These are phyloP conservation scores for Catotricha subobsoleta DNA, from an alignment of 2,888 invertebrate genomes.

Conservation along the genomic window DNA sequence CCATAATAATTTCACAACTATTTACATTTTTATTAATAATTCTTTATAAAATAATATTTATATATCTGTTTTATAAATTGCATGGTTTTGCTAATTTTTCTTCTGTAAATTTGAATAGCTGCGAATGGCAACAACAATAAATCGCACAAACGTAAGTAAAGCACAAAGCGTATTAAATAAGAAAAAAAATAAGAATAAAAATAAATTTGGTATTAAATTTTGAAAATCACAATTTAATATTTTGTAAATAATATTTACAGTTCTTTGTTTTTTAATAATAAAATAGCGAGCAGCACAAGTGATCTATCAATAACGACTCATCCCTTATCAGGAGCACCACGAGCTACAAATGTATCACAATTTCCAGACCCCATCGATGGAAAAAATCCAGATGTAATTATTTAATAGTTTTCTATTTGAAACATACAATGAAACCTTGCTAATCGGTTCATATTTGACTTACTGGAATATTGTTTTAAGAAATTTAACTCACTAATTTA, in stretches of 20 bases:
- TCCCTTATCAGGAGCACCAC: constrained; percentile 33
- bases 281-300: constrained; percentile 55
- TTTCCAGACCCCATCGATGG: constrained; percentile 34
- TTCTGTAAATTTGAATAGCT: constrained; percentile 1
- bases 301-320: constrained; percentile 45
- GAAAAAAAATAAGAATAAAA: background rate
- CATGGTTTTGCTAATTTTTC: too few species aligned
- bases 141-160: constrained; percentile 2
- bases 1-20: too few species aligned
- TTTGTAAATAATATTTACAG: background rate
- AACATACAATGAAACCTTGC: too few species aligned
- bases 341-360: constrained; percentile 31
- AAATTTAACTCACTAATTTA: too few species aligned
- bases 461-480: too few species aligned
- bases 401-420: background rate
- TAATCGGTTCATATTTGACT: too few species aligned
- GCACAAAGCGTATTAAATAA: background rate
- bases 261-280: background rate
- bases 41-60: too few species aligned
- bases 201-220: background rate
- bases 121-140: constrained; percentile 2
- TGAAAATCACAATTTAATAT: background rate
- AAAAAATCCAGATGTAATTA: constrained; percentile 13
- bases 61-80: too few species aligned
- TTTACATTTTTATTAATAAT: too few species aligned